phyloP scores from a whole-genome alignment of 2,113 vertebrate genomes.

The Danio rerio region DNA sequence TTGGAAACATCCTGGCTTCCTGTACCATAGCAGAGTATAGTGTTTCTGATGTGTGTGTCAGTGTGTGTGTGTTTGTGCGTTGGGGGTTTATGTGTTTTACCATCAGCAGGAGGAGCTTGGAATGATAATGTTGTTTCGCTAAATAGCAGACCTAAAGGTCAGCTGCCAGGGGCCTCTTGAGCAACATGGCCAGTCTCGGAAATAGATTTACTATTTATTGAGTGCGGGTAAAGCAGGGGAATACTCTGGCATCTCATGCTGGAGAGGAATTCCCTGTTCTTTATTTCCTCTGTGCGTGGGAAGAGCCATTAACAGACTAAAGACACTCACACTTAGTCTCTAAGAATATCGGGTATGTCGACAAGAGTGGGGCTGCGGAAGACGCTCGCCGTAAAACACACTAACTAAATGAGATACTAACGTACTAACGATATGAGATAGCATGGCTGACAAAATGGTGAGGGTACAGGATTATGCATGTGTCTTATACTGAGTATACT shows the following conservation, averaged over 20 bases:
- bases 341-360: slow-evolving; percentile 47
- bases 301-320: slow-evolving; percentile 48
- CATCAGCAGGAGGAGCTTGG: slow-evolving; percentile 71
- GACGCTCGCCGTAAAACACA: slow-evolving; percentile 35
- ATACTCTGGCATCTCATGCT: slow-evolving; percentile 59
- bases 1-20: slow-evolving; percentile 52
- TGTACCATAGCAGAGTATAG: slow-evolving; percentile 49
- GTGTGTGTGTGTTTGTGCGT: neutral
- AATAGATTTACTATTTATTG: slow-evolving; percentile 72
- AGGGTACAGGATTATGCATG: neutral
- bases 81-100: slow-evolving; percentile 72
- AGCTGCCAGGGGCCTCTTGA: slow-evolving; percentile 63
- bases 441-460: slow-evolving; percentile 8
- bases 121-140: slow-evolving; percentile 78
- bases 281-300: slow-evolving; percentile 43
- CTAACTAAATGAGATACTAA: slow-evolving; percentile 2
- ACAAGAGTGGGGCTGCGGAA: slow-evolving; percentile 24
- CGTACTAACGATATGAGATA: slow-evolving; percentile 1
- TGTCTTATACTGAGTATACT: neutral
- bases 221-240: slow-evolving; percentile 57
- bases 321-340: slow-evolving; percentile 36
- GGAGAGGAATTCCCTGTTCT: slow-evolving; percentile 60
- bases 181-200: slow-evolving; percentile 63
- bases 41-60: slow-evolving; percentile 47
- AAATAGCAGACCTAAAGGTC: slow-evolving; percentile 78